Percentiles rank a stretch among this genome's conserved stretches.
Conservation (phyloP, 2,797 vertebrate genomes). For the Eulemur mongoz region DNA sequence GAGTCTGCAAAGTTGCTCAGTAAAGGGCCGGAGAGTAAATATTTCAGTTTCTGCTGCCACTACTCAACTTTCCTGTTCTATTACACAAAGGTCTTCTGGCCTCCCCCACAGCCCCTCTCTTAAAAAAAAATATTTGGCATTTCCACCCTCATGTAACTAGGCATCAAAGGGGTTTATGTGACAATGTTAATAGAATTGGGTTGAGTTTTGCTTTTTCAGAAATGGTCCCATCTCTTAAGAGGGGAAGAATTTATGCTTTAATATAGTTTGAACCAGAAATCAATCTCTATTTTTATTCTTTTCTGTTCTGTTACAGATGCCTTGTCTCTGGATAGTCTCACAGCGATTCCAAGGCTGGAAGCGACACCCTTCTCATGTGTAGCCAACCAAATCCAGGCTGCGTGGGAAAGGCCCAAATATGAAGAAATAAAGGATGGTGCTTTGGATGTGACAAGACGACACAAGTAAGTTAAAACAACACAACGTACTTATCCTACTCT, state of each 20-base stretch:
- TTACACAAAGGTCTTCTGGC: neutral
- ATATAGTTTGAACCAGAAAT: neutral
- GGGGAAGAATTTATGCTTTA: neutral
- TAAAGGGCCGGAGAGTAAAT: neutral
- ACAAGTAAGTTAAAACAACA: conserved; percentile 65
- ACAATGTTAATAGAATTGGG: neutral
- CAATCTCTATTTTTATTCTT: neutral
- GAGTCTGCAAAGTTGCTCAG: neutral
- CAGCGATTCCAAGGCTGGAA: neutral
- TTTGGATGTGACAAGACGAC: conserved; percentile 61
- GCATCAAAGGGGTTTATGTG: neutral
- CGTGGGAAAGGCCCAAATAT: neutral
- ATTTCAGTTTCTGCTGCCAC: neutral
- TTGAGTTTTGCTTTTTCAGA: conserved; percentile 11
- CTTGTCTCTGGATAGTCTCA: conserved; percentile 76
- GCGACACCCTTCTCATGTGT: neutral
- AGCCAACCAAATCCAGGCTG: neutral
- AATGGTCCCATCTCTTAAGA: neutral
- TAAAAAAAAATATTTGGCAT: neutral
- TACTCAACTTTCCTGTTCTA: neutral
- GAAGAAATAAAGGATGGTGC: neutral
- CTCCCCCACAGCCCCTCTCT: fast-evolving
- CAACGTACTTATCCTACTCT: neutral
- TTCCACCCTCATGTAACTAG: neutral
- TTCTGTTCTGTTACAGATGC: conserved; percentile 81